phyloP scores from a whole-genome alignment of 37 sponge, comb jelly and placozoan genomes.

The Ephydatia muelleri region DNA sequence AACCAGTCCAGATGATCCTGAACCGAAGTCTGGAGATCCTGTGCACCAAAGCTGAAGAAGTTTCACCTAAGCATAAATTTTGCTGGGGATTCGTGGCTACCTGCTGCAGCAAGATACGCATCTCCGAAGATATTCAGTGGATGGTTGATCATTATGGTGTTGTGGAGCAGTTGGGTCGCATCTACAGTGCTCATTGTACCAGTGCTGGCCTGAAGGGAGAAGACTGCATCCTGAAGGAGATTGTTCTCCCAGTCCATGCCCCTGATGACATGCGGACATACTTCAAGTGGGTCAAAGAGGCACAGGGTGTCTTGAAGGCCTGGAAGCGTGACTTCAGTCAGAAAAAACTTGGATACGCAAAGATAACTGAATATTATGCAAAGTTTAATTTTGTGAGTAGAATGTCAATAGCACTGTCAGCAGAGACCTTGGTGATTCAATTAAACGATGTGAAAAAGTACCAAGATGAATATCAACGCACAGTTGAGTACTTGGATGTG shows the following conservation, averaged over 20 bases:
- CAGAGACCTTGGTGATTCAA: slow-evolving; percentile 14
- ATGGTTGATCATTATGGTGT: slow-evolving; percentile 30
- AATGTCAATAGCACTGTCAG: slow-evolving; percentile 37
- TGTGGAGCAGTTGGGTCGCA: slow-evolving; percentile 7
- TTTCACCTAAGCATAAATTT: slow-evolving; percentile 48
- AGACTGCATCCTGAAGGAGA: slow-evolving; percentile 15
- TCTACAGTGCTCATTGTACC: slow-evolving; percentile 42
- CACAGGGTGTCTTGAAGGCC: slow-evolving; percentile 27
- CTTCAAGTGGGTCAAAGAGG: slow-evolving; percentile 55
- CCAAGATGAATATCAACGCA: slow-evolving; percentile 12
- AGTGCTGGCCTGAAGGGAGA: slow-evolving; percentile 19
- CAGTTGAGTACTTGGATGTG: slow-evolving; percentile 50
- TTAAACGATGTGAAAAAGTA: neutral
- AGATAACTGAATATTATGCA: slow-evolving; percentile 49
- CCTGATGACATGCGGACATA: slow-evolving; percentile 42
- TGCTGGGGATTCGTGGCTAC: slow-evolving; percentile 66
- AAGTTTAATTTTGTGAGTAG: slow-evolving; percentile 1
- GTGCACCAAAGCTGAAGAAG: neutral
- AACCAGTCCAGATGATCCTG: slow-evolving; percentile 29
- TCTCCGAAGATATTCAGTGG: slow-evolving; percentile 52
- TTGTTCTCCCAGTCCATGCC: neutral
- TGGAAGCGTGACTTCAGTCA: slow-evolving; percentile 47
- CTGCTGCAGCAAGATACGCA: slow-evolving; percentile 26
- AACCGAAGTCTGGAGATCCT: slow-evolving; percentile 28
- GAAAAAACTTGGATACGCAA: slow-evolving; percentile 51